phyloP scores from a whole-genome alignment of 2,888 invertebrate species.

The Philopedon plagiatum region DNA sequence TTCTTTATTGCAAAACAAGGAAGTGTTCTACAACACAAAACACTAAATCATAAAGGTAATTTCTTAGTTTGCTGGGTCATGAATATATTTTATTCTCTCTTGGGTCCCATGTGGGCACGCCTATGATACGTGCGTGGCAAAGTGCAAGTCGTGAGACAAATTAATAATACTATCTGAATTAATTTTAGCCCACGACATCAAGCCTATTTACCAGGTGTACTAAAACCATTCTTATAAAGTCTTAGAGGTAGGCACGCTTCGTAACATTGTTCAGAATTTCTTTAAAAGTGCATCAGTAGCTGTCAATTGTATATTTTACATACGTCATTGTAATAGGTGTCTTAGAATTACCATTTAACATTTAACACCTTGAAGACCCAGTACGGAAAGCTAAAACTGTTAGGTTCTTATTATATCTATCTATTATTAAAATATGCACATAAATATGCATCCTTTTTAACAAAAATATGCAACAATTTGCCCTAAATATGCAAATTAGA shows the following conservation, averaged over 20 bases:
- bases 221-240: neutral
- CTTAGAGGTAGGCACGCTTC: neutral
- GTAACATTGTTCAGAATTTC: neutral
- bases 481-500: too few species aligned
- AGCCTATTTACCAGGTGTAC: constrained; percentile 38
- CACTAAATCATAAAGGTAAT: constrained; percentile 3
- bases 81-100: constrained; percentile 14
- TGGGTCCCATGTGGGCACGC: constrained; percentile 24
- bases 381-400: too few species aligned
- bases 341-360: too few species aligned
- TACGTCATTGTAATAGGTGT: neutral
- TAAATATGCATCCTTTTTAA: too few species aligned
- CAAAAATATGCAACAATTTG: too few species aligned
- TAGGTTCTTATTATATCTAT: too few species aligned
- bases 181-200: constrained; percentile 36
- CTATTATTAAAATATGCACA: too few species aligned
- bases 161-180: constrained; percentile 42
- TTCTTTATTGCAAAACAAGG: neutral
- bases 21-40: neutral
- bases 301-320: neutral
- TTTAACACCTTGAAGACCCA: too few species aligned
- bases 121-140: constrained; percentile 44
- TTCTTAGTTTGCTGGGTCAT: neutral
- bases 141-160: constrained; percentile 49
- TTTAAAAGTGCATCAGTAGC: neutral